Evolutionary conservation across 1,140 invertebrate genomes (phyloP).

Genomic region (Battus philenor): DNA sequence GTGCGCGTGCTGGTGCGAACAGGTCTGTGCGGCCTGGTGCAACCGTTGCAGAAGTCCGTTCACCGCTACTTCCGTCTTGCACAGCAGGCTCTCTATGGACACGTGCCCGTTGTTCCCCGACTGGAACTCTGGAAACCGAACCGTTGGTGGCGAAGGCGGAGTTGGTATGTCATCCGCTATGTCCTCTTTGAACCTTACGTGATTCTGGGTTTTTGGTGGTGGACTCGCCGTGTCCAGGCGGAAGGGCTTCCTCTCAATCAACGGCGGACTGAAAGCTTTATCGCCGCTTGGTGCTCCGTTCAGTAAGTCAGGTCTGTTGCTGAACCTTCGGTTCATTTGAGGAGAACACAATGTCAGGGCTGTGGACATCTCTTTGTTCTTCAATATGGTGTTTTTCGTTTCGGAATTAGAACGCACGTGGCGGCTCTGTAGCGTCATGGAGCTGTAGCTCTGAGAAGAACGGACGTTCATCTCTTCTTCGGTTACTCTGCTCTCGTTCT

Average conservation of each 20-base stretch:
- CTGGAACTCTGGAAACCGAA: conserved; percentile 65
- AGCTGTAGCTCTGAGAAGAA: conserved; percentile 71
- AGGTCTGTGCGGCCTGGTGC: conserved; percentile 82
- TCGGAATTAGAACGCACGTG: conserved; percentile 71
- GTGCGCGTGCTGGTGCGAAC: conserved; percentile 81
- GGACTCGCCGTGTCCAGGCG: conserved; percentile 49
- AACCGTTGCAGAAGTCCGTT: conserved; percentile 79
- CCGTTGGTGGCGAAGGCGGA: conserved; percentile 64
- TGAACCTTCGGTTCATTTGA: conserved; percentile 72
- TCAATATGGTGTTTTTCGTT: conserved; percentile 68
- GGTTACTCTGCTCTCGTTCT: conserved; percentile 56
- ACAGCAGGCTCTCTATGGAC: conserved; percentile 78
- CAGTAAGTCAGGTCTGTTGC: conserved; percentile 53
- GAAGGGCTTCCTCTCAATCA: conserved; percentile 47
- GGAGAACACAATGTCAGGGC: conserved; percentile 72
- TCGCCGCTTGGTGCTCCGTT: conserved; percentile 55
- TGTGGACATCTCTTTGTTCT: conserved; percentile 69
- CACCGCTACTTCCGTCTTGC: conserved; percentile 81
- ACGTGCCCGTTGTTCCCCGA: conserved; percentile 76
- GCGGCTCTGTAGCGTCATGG: conserved; percentile 57
- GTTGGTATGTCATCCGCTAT: conserved; percentile 65
- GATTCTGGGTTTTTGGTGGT: conserved; percentile 57
- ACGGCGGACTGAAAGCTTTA: conserved; percentile 46
- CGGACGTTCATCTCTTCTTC: conserved; percentile 50
- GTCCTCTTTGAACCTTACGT: conserved; percentile 71